Evolutionary conservation across 2,797 vertebrate genomes (phyloP).

Genomic region (Okamejei kenojei): DNA sequence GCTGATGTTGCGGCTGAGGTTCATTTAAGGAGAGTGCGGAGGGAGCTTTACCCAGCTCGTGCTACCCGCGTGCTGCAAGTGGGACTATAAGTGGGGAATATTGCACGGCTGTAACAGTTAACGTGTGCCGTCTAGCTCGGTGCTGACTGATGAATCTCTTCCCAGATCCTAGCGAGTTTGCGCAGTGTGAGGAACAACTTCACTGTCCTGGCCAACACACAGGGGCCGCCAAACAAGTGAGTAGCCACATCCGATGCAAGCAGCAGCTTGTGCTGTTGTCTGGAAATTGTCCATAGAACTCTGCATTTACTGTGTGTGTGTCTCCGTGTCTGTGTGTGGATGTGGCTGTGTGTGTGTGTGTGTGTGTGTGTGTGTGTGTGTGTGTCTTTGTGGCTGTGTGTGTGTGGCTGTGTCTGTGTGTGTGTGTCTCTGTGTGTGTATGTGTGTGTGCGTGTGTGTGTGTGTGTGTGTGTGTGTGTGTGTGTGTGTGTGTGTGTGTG

Average conservation of each 20-base stretch:
- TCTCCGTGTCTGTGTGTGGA: background rate
- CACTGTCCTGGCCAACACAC: conserved; percentile 86
- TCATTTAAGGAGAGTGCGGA: background rate
- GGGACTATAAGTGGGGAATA: background rate
- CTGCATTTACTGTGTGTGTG: background rate
- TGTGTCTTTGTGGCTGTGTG: too few species aligned
- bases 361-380: background rate
- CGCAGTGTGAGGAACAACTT: conserved; percentile 92
- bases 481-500: too few species aligned
- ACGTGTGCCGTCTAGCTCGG: too few species aligned
- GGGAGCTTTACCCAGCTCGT: background rate
- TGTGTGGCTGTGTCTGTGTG: too few species aligned
- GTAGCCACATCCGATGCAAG: conserved; percentile 47
- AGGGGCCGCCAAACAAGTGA: conserved; percentile 84
- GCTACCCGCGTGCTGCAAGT: background rate
- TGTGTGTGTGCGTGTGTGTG: background rate
- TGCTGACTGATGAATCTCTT: background rate
- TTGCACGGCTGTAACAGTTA: background rate
- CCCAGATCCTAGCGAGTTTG: conserved; percentile 87
- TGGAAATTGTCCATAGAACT: background rate
- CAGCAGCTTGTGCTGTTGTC: background rate
- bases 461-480: too few species aligned
- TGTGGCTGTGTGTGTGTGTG: background rate
- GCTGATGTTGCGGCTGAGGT: background rate
- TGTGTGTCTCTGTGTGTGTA: background rate